These are phyloP conservation scores for Microctonus brassicae DNA, from an alignment of 2,888 invertebrate genomes.

Conservation along the genomic window DNA sequence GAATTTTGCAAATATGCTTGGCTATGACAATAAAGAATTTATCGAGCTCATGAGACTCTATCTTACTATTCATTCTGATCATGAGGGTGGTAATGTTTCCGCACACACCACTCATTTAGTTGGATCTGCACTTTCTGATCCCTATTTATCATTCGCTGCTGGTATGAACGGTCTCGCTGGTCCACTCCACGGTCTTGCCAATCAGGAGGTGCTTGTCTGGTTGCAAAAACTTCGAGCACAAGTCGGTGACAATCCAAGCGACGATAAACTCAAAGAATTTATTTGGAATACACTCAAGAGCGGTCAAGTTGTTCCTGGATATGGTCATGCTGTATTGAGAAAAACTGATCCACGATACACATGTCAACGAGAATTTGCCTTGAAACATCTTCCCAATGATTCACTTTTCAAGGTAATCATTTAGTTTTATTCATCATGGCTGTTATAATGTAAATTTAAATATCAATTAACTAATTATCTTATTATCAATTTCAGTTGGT, in stretches of 20 bases:
- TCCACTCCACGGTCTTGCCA: conserved; percentile 95
- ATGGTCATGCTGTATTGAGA: conserved; percentile 95
- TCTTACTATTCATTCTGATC: conserved; percentile 92
- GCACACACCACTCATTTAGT: conserved; percentile 96
- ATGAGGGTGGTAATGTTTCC: conserved; percentile 97
- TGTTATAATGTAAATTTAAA: neutral
- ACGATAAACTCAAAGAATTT: conserved; percentile 94
- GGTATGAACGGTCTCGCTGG: conserved; percentile 96
- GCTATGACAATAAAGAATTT: conserved; percentile 86
- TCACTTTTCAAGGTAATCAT: conserved; percentile 82
- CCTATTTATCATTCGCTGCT: conserved; percentile 92
- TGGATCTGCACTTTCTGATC: conserved; percentile 93
- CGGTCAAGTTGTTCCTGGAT: conserved; percentile 97
- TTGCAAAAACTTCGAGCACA: conserved; percentile 89
- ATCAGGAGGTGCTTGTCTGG: conserved; percentile 94
- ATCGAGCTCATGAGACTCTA: conserved; percentile 93
- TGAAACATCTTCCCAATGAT: conserved; percentile 93
- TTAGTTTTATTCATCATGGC: neutral
- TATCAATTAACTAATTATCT: neutral
- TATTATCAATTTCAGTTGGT: conserved; percentile 75
- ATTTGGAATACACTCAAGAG: conserved; percentile 97
- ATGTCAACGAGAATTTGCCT: conserved; percentile 94
- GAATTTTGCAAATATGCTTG: conserved; percentile 93
- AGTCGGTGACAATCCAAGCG: conserved; percentile 87
- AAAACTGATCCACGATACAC: conserved; percentile 95